These are phyloP conservation scores for Pyrgus malvae DNA, from an alignment of 2,888 invertebrate genomes.

Conservation along the genomic window DNA sequence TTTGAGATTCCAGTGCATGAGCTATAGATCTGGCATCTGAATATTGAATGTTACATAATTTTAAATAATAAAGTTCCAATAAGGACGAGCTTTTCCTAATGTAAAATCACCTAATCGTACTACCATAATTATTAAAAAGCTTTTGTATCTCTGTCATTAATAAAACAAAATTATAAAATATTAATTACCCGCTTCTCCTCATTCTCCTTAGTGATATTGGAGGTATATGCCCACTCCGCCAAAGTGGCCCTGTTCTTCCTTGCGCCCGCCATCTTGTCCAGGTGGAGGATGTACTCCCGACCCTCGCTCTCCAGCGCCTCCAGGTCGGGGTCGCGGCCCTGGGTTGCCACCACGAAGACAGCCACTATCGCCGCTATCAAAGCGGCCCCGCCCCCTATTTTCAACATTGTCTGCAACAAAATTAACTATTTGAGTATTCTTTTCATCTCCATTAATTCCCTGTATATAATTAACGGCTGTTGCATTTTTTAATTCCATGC, in stretches of 20 bases:
- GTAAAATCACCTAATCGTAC: too few species aligned
- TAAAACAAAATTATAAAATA: too few species aligned
- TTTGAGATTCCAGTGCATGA: too few species aligned
- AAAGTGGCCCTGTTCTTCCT: slow-evolving; percentile 82
- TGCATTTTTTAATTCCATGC: too few species aligned
- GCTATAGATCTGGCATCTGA: too few species aligned
- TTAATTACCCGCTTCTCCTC: slow-evolving; percentile 64
- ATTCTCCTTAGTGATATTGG: slow-evolving; percentile 88
- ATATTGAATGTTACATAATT: too few species aligned
- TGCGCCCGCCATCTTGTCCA: slow-evolving; percentile 82
- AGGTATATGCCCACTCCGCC: slow-evolving; percentile 88
- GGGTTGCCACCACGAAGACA: slow-evolving; percentile 74
- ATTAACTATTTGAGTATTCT: neutral
- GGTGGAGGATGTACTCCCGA: slow-evolving; percentile 81
- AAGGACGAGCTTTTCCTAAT: too few species aligned
- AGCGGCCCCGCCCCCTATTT: slow-evolving; percentile 72
- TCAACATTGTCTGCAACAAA: slow-evolving; percentile 69
- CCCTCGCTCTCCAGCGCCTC: slow-evolving; percentile 82
- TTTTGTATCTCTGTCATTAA: too few species aligned
- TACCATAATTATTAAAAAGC: too few species aligned
- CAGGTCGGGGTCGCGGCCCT: slow-evolving; percentile 75
- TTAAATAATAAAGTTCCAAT: too few species aligned
- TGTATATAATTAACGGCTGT: too few species aligned
- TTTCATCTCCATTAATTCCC: too few species aligned
- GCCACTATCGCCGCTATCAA: slow-evolving; percentile 73